Evolutionary conservation across 2,888 invertebrate species (phyloP).

Genomic region (Mimas tiliae): DNA sequence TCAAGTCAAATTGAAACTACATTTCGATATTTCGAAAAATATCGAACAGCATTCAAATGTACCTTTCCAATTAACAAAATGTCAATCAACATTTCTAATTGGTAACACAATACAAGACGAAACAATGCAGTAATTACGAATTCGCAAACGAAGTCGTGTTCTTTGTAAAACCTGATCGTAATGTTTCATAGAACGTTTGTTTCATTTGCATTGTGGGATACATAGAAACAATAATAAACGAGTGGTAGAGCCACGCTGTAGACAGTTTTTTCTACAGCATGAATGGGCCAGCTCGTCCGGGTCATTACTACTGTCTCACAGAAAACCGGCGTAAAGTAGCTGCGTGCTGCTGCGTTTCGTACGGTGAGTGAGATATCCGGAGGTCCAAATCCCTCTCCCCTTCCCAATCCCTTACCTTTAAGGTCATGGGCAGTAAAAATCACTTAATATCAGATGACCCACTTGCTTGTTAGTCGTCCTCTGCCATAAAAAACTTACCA

Average conservation of each 20-base stretch:
- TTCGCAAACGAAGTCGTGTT: not conserved
- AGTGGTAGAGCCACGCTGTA: not conserved
- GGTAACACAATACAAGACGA: conserved; percentile 7
- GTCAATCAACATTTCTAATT: conserved; percentile 18
- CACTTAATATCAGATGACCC: no score
- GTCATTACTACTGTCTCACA: no score
- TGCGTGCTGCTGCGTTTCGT: no score
- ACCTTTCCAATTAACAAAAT: not conserved
- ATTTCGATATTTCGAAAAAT: not conserved
- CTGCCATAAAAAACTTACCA: no score
- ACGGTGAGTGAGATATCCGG: no score
- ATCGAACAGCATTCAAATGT: not conserved
- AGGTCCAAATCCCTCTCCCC: no score
- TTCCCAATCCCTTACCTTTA: no score
- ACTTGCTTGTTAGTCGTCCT: no score
- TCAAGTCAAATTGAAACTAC: not conserved
- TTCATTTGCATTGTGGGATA: conserved; percentile 3
- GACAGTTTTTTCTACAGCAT: no score
- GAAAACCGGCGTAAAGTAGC: no score
- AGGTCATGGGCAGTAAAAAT: no score
- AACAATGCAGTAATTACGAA: conserved; percentile 1
- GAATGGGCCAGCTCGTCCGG: no score
- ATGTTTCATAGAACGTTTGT: not conserved
- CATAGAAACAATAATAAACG: not conserved
- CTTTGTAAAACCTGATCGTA: not conserved